phyloP scores from a whole-genome alignment of 2,888 invertebrate genomes.

The Mimumesa dahlbomi region DNA sequence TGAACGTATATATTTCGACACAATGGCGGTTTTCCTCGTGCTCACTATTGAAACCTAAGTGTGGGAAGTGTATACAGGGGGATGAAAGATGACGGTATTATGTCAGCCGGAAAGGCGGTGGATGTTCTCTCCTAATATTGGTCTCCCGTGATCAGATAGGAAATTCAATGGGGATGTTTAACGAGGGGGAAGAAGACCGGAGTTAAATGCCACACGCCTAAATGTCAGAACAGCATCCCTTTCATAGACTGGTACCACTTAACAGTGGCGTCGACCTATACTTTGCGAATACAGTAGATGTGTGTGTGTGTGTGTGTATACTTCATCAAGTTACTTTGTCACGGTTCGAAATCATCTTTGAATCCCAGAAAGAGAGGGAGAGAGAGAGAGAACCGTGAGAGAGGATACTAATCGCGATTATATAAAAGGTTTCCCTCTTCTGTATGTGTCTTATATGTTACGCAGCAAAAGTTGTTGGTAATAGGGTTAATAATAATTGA shows the following conservation, averaged over 20 bases:
- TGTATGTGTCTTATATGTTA: background rate
- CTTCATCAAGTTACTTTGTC: constrained; percentile 53
- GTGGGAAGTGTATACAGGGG: constrained; percentile 75
- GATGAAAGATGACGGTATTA: constrained; percentile 61
- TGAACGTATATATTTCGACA: constrained; percentile 40
- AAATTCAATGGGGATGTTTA: constrained; percentile 71
- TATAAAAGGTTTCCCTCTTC: constrained; percentile 6
- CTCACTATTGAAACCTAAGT: constrained; percentile 61
- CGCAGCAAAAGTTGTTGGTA: no score
- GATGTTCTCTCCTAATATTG: constrained; percentile 71
- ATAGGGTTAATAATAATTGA: no score
- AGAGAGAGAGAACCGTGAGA: constrained; percentile 48
- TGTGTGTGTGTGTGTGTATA: constrained; percentile 25
- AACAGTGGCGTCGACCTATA: no score
- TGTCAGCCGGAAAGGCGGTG: constrained; percentile 71
- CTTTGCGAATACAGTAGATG: constrained; percentile 22
- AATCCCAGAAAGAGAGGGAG: constrained; percentile 7
- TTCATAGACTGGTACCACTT: constrained; percentile 68
- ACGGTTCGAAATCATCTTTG: constrained; percentile 47
- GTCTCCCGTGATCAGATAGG: constrained; percentile 68
- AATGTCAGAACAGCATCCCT: constrained; percentile 76
- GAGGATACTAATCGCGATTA: background rate
- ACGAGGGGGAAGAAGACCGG: constrained; percentile 61
- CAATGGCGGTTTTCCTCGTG: constrained; percentile 28
- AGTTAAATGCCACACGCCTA: constrained; percentile 75